Conservation (phyloP, 2,797 vertebrate species). For the Malacoraja senta region DNA sequence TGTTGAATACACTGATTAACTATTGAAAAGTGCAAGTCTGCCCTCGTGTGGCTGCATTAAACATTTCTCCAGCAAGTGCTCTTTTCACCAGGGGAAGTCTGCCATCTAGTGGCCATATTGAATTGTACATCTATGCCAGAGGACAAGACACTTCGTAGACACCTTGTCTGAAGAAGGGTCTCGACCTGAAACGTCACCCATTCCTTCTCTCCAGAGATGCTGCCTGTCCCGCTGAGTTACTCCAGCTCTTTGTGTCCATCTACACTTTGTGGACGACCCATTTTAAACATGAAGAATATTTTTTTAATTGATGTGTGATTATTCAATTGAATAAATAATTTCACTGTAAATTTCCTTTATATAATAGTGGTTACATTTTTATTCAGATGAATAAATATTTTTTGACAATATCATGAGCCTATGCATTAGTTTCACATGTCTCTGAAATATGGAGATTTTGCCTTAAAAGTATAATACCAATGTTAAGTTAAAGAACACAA, state of each 20-base stretch:
- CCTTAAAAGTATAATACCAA: not conserved
- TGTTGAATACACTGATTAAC: not conserved
- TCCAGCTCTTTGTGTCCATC: too few species aligned
- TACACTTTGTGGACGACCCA: not conserved
- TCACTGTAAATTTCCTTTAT: not conserved
- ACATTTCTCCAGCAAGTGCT: not conserved
- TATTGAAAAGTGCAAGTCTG: not conserved
- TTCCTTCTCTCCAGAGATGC: too few species aligned
- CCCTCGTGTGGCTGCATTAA: not conserved
- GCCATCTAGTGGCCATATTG: slow-evolving; percentile 15
- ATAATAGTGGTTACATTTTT: not conserved
- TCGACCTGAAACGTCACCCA: too few species aligned
- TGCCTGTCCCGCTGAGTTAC: too few species aligned
- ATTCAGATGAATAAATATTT: not conserved
- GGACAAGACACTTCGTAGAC: not conserved
- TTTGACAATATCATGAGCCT: not conserved
- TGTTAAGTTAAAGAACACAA: not conserved
- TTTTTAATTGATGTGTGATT: not conserved
- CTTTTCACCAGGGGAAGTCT: not conserved
- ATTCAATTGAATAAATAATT: not conserved
- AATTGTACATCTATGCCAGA: not conserved
- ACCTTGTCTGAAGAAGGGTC: too few species aligned
- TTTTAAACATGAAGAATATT: not conserved
- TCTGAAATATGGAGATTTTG: not conserved
- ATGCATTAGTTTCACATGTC: not conserved